Evolutionary conservation across 2,797 vertebrate genomes (phyloP).

Genomic region (Falco peregrinus): DNA sequence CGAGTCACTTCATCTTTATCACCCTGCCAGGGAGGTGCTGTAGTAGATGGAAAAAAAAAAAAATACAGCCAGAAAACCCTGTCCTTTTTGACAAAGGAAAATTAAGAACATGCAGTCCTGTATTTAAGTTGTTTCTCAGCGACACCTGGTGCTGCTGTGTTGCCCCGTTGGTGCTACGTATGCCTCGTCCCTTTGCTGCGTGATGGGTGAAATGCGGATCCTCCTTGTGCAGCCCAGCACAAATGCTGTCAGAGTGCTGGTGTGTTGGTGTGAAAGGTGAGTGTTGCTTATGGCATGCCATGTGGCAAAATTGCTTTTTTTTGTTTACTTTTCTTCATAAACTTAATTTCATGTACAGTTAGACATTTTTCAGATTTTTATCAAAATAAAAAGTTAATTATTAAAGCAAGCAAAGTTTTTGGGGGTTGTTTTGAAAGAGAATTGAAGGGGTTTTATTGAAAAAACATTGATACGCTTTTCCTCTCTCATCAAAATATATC

Average conservation of each 20-base stretch:
- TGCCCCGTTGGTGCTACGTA: fast-evolving
- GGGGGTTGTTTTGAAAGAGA: neutral
- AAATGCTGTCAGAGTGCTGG: neutral
- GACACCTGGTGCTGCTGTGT: neutral
- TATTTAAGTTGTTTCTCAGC: neutral
- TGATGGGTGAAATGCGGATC: neutral
- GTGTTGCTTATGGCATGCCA: fast-evolving
- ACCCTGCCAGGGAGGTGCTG: neutral
- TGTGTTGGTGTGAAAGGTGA: neutral
- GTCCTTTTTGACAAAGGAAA: neutral
- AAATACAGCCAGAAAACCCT: neutral
- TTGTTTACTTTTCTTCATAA: neutral
- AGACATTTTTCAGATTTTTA: neutral
- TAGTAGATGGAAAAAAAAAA: too few relatives aligned
- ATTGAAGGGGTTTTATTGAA: neutral
- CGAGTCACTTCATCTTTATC: neutral
- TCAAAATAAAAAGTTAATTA: neutral
- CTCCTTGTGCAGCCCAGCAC: neutral
- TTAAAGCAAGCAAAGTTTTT: neutral
- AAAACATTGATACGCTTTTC: neutral
- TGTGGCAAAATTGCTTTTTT: neutral
- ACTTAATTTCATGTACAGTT: neutral
- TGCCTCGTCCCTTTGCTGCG: neutral
- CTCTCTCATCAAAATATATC: neutral
- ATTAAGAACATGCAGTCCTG: fast-evolving